Evolutionary conservation across 2,888 invertebrate genomes (phyloP).

Genomic region (Achlya flavicornis): DNA sequence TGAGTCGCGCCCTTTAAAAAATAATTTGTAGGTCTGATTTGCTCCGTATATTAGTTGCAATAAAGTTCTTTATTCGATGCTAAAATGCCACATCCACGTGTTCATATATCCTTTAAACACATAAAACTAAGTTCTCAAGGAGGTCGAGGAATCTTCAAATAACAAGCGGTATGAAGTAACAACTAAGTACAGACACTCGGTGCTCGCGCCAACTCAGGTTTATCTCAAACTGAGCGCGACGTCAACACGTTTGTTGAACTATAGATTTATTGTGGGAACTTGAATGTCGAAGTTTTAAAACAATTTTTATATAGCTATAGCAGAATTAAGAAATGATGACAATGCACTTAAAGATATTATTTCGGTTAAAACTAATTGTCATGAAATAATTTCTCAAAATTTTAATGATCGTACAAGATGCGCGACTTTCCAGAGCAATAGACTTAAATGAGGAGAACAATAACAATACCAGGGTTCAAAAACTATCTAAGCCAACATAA

Average conservation of each 20-base stretch:
- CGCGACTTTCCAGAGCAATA: background rate
- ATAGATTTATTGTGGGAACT: slow-evolving; percentile 19
- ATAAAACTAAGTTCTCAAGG: slow-evolving; percentile 17
- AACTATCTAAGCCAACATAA: slow-evolving; percentile 35
- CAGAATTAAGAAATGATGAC: too few relatives aligned
- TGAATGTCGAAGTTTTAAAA: slow-evolving; percentile 16
- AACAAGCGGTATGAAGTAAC: slow-evolving; percentile 32
- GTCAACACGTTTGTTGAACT: slow-evolving; percentile 20
- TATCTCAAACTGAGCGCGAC: slow-evolving; percentile 2
- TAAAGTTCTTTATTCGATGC: too few relatives aligned
- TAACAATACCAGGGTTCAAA: slow-evolving; percentile 30
- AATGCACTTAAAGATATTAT: too few relatives aligned
- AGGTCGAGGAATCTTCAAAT: slow-evolving; percentile 23
- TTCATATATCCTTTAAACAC: background rate
- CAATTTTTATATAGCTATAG: too few relatives aligned
- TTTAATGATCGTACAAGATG: background rate
- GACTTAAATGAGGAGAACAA: slow-evolving; percentile 34
- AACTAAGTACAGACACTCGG: slow-evolving; percentile 6
- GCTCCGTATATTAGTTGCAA: too few relatives aligned
- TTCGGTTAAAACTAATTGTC: too few relatives aligned
- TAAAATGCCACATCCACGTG: background rate
- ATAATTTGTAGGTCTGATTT: too few relatives aligned
- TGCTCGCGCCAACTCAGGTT: slow-evolving; percentile 3
- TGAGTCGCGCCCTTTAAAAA: too few relatives aligned
- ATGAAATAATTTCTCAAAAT: too few relatives aligned